phyloP scores from a whole-genome alignment of 2,888 invertebrate species.

The Latrodectus hesperus region DNA sequence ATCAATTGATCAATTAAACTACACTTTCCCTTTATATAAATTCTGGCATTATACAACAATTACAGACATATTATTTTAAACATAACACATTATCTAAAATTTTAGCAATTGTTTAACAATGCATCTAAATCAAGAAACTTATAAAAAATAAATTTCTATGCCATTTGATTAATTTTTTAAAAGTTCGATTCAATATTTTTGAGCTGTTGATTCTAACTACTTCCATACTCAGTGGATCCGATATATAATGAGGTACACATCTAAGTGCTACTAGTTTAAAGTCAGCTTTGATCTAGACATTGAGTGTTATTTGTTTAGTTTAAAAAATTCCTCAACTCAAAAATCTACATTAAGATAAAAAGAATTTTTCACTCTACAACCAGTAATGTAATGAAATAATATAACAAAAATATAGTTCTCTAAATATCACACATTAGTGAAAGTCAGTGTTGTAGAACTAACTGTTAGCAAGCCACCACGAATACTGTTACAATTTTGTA shows the following conservation, averaged over 20 bases:
- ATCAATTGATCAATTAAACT: slow-evolving; percentile 1
- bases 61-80: slow-evolving; percentile 47
- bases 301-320: slow-evolving; percentile 25
- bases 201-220: slow-evolving; percentile 42
- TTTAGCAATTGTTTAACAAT: slow-evolving; percentile 42
- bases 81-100: slow-evolving; percentile 43
- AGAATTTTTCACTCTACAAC: slow-evolving; percentile 15
- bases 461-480: slow-evolving; percentile 49
- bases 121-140: slow-evolving; percentile 51
- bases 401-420: slow-evolving; percentile 62
- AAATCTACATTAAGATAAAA: slow-evolving; percentile 10
- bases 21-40: slow-evolving; percentile 47
- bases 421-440: slow-evolving; percentile 56
- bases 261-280: slow-evolving; percentile 44
- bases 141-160: slow-evolving; percentile 58
- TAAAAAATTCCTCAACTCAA: slow-evolving; percentile 15
- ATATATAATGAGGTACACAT: slow-evolving; percentile 24
- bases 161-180: slow-evolving; percentile 35
- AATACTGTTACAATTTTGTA: slow-evolving; percentile 13
- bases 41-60: slow-evolving; percentile 52
- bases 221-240: slow-evolving; percentile 23
- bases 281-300: slow-evolving; percentile 27
- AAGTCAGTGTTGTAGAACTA: slow-evolving; percentile 52
- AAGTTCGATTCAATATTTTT: slow-evolving; percentile 56
- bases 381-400: slow-evolving; percentile 45